Base-by-base conservation (phyloP, 1,140 invertebrate species). In the Akabosia matsudoensis region DNA sequence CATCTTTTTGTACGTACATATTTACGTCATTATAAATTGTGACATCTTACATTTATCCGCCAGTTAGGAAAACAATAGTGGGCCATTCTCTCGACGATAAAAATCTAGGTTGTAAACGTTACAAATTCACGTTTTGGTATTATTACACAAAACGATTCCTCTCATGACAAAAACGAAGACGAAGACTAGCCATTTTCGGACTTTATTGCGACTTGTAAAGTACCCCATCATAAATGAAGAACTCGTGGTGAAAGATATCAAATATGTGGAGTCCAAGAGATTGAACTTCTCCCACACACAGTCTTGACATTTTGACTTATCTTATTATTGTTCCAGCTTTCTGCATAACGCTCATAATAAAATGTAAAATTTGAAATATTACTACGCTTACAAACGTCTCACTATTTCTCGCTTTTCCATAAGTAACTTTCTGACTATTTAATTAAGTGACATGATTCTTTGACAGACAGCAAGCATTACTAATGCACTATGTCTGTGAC, bases 391-490 rank as follows among this genome's bases (percentile, higher is more conserved):
- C n/a, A n/a, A n/a, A n/a, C n/a, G n/a, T n/a, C n/a, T n/a, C n/a
- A n/a, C n/a, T n/a, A n/a, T n/a, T n/a, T n/a, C n/a, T n/a, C n/a
- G n/a, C n/a, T n/a, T n/a, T n/a, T n/a, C n/a, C n/a, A n/a, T n/a
- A n/a, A n/a, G n/a, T n/a, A 67, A 30, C 14, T 67, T 67, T 67
- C 61, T 67, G 28, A 31, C 61, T 67, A 24, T 24, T 67, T 67
- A 67, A 67, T 67, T 67, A 67, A 67, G 24, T 67, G 28, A 67
- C 61, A 67, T 67, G n/a, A 67, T 67, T 67, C 22, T 67, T 3
- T 67, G 61, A 67, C 61, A 67, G 61, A 67, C 61, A 3, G 14
- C 30, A 67, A n/a, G 24, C 54, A 61, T 45, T 45, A 45, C 37
- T 45, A 22, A 61, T 61, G n/a, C n/a, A 10, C 24, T 61, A 22